These are phyloP conservation scores for Dicranocentrus wangi DNA, from an alignment of 2,888 invertebrate genomes.

Conservation along the genomic window DNA sequence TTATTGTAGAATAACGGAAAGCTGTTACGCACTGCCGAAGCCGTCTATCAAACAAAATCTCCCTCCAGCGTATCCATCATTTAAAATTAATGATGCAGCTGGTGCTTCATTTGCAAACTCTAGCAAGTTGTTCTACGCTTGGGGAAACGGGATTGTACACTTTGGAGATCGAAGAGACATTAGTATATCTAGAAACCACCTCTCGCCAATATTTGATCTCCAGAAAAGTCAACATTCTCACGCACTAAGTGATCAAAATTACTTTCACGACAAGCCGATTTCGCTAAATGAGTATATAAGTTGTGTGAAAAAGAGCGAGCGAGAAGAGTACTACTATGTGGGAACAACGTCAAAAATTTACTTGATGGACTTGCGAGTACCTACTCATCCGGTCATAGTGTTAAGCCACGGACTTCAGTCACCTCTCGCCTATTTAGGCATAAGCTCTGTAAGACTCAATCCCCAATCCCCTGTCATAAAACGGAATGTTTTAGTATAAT, in stretches of 20 bases:
- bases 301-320: conserved; percentile 58
- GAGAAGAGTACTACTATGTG: conserved; percentile 68
- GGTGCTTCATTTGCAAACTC: conserved; percentile 51
- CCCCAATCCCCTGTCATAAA: too few species aligned
- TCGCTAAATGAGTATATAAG: conserved; percentile 64
- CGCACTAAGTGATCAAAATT: conserved; percentile 64
- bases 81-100: conserved; percentile 63
- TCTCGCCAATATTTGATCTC: conserved; percentile 58
- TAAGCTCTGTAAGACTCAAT: conserved; percentile 45
- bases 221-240: conserved; percentile 16
- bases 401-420: conserved; percentile 69
- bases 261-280: conserved; percentile 20
- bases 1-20: conserved; percentile 1
- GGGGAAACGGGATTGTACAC: conserved; percentile 60
- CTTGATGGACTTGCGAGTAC: conserved; percentile 70
- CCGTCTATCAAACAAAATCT: neutral
- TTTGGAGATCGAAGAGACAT: conserved; percentile 62
- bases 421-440: conserved; percentile 63
- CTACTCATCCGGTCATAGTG: conserved; percentile 67
- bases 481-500: conserved; percentile 10
- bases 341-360: conserved; percentile 68
- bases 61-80: conserved; percentile 34
- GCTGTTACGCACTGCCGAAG: neutral
- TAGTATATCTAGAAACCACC: conserved; percentile 6
- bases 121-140: conserved; percentile 53